Base-by-base conservation (phyloP, 2,888 invertebrate species). In the Tanytarsus gracilentus region DNA sequence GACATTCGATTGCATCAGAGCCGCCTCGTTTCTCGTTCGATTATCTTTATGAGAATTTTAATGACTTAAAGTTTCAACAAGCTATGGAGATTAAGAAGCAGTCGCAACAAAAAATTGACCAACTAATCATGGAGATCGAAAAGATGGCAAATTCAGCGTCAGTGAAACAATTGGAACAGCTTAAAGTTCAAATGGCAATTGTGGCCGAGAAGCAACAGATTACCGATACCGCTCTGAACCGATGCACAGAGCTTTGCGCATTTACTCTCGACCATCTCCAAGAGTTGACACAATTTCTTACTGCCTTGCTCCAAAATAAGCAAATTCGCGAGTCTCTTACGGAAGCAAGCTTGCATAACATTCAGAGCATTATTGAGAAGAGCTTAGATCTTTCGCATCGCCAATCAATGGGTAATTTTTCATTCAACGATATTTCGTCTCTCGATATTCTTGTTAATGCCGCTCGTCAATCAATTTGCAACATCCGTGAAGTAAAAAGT, bases 261-360 rank as follows among this genome's bases (percentile, higher is more conserved):
- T 68, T 79, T 40, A 69, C 82, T 6, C 78, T 79, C 16, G 73
- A 70, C 26, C 76, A 81, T 0, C 67, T 83, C 4, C 79, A 81
- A 64, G 82, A 83, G 66, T 68, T 83, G 44, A 81, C 81, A 1
- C 72, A 77, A 11, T 83, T 83, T 67, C 71, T 83, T 9, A 79
- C 81, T 63, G 77, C 79, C 0, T 68, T 83, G 53, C 70, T 82
- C 1, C 76, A 76, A 64, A 76, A 80, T 62, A 78, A 79, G 65
- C 75, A 76, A 55, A 73, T 79, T 16, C 65, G 78, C 9, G 78
- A 77, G 14, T 74, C 77, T 36, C 65, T 80, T 52, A 78, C 78
- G 1, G 71, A 72, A 2, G 76, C 77, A 61, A 74, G 77, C 62
- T 75, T 77, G 9, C 71, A 71, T 53, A 75, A 75, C n/a, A 71